These are phyloP conservation scores for Caerostris darwini DNA, from an alignment of 1,140 invertebrate genomes.

Conservation along the genomic window DNA sequence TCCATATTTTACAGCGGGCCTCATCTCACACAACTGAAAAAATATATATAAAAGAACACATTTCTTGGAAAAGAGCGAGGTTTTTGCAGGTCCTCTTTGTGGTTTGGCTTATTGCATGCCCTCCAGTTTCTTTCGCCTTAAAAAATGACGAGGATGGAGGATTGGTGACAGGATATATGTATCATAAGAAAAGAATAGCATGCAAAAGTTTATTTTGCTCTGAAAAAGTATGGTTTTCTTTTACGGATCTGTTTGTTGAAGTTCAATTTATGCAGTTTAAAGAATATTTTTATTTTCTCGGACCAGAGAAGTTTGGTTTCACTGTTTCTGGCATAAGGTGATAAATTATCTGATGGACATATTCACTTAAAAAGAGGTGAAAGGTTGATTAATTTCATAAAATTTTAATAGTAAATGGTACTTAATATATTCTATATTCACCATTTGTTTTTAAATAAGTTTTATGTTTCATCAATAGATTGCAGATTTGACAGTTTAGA, in stretches of 20 bases:
- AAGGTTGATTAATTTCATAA: no score
- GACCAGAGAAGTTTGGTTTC: not conserved
- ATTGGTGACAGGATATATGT: not conserved
- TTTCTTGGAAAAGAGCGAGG: not conserved
- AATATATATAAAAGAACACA: not conserved
- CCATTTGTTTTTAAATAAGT: no score
- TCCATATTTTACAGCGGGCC: constrained; percentile 56
- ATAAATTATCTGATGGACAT: no score
- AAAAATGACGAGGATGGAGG: not conserved
- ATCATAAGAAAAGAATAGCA: not conserved
- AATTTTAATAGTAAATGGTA: no score
- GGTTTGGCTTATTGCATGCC: constrained; percentile 37
- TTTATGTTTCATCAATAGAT: no score
- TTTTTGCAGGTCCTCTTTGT: constrained; percentile 44
- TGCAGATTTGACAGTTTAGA: no score
- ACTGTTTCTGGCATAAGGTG: not conserved
- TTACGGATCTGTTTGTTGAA: not conserved
- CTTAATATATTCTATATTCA: no score
- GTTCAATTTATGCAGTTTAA: not conserved
- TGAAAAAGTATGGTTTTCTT: not conserved
- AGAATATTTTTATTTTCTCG: not conserved
- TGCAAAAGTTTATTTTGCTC: not conserved
- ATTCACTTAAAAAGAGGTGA: no score
- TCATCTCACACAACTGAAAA: not conserved
- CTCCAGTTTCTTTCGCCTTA: constrained; percentile 29